Percentiles rank a stretch among this genome's conserved stretches.
Conservation (phyloP, 1,140 invertebrate species). For the Cyclina sinensis region DNA sequence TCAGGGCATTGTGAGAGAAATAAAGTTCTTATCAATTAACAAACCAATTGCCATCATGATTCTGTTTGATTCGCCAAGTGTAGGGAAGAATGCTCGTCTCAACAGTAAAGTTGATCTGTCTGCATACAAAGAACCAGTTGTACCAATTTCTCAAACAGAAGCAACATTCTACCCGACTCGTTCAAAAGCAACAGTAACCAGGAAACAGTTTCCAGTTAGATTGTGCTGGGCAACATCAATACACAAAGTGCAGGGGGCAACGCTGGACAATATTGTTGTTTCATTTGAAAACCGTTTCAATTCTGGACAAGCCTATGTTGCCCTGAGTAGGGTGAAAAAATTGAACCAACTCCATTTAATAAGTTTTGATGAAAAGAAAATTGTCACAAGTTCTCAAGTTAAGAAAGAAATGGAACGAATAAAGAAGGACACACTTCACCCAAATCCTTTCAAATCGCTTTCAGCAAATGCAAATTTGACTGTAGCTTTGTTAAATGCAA, state of each 20-base stretch:
- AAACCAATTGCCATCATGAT: slow-evolving; percentile 20
- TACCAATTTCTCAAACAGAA: background rate
- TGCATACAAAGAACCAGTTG: background rate
- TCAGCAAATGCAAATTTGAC: background rate
- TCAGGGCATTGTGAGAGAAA: slow-evolving; percentile 9
- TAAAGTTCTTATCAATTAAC: background rate
- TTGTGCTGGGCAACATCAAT: slow-evolving; percentile 70
- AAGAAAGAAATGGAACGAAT: slow-evolving; percentile 15
- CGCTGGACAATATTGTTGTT: slow-evolving; percentile 66
- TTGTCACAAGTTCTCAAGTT: background rate
- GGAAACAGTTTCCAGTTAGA: slow-evolving; percentile 69
- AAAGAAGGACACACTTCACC: background rate
- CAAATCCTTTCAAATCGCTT: background rate
- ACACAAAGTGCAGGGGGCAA: slow-evolving; percentile 72
- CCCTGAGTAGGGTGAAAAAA: slow-evolving; percentile 68
- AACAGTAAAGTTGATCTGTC: slow-evolving; percentile 14
- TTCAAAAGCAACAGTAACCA: background rate
- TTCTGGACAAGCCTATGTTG: slow-evolving; percentile 70
- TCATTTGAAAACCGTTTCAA: slow-evolving; percentile 65
- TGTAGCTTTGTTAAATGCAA: background rate
- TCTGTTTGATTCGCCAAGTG: background rate
- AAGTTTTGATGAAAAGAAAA: slow-evolving; percentile 34
- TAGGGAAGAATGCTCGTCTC: background rate
- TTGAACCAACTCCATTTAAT: slow-evolving; percentile 59
- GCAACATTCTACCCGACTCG: background rate